Conservation (phyloP, 2,797 vertebrate species). For the Furcifer pardalis region DNA sequence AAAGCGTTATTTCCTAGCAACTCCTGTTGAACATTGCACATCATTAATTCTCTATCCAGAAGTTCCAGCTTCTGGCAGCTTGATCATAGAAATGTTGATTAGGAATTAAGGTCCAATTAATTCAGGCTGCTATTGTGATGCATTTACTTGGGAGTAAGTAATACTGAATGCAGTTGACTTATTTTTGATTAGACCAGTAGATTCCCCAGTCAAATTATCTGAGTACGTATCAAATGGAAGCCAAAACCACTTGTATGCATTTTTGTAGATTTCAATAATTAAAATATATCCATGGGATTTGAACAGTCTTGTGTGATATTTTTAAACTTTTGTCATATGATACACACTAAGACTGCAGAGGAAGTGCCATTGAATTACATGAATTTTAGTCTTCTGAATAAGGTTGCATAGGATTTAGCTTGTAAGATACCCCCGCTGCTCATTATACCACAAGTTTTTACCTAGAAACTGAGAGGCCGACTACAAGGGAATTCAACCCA, state of each 20-base stretch:
- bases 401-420: neutral
- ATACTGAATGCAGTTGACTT: neutral
- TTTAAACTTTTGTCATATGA: neutral
- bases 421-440: neutral
- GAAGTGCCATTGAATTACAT: neutral
- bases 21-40: conserved; percentile 50
- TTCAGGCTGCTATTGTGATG: neutral
- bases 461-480: no score
- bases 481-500: no score
- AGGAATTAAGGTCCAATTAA: neutral
- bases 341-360: neutral
- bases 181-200: neutral
- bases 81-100: neutral
- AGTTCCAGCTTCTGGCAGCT: neutral
- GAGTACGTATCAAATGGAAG: neutral
- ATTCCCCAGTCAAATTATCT: no score
- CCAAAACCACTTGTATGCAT: neutral
- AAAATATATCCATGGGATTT: no score
- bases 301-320: neutral
- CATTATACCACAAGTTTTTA: neutral
- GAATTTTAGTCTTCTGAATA: neutral
- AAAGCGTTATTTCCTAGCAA: conserved; percentile 70
- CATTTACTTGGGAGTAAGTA: neutral
- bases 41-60: neutral
- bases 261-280: neutral